A percentile compares a stretch with the other conserved stretches of the same genome.
Conservation (phyloP, 1,140 invertebrate genomes). For the Brachionus plicatilis region DNA sequence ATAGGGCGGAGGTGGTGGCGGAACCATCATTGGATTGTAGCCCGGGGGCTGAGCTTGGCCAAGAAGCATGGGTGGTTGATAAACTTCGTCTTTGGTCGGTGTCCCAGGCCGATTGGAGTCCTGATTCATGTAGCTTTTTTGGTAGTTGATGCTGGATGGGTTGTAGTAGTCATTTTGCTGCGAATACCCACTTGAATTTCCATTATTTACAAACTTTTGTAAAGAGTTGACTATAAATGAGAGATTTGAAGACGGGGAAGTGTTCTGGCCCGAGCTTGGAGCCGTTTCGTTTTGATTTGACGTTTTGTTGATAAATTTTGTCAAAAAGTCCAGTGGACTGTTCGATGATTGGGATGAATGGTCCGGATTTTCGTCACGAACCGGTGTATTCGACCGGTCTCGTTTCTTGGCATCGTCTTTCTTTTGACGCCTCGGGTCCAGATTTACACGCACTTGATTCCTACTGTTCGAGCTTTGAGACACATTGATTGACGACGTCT, state of each 20-base stretch:
- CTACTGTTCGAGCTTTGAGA: neutral
- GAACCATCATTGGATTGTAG: neutral
- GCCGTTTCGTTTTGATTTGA: neutral
- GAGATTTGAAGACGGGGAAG: neutral
- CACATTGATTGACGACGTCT: neutral
- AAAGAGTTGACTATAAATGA: slow-evolving; percentile 24
- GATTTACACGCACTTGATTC: neutral
- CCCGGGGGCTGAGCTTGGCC: neutral
- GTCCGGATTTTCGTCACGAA: slow-evolving; percentile 24
- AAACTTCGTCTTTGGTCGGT: slow-evolving; percentile 8
- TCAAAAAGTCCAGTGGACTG: slow-evolving; percentile 33
- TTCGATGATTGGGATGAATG: neutral
- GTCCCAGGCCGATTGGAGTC: neutral
- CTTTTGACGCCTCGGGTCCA: neutral
- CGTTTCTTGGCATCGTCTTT: neutral
- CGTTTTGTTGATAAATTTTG: slow-evolving; percentile 24
- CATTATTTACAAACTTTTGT: slow-evolving; percentile 37
- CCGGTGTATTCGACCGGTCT: neutral
- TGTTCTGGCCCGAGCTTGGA: neutral
- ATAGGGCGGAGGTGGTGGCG: neutral
- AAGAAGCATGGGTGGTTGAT: neutral
- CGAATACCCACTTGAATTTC: neutral
- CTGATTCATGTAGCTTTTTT: neutral
- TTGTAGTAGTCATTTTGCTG: neutral
- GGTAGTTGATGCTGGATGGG: neutral